Percentiles rank a stretch among this genome's conserved stretches.
Conservation (phyloP, 1,140 invertebrate species). For the Dryas iulia region DNA sequence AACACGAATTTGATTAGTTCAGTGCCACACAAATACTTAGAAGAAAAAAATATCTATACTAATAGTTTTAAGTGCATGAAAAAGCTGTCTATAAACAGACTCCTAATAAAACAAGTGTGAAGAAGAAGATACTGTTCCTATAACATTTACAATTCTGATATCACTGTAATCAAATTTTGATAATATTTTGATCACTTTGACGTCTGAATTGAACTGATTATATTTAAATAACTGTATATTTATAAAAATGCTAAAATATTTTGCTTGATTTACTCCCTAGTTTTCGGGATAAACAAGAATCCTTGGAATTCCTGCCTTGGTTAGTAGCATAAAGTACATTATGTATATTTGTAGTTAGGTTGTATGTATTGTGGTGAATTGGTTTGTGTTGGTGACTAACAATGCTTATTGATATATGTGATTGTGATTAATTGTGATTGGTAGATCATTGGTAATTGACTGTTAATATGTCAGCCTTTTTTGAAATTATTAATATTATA, state of each 20-base stretch:
- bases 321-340: conserved; percentile 82
- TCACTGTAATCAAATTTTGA: background rate
- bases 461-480: background rate
- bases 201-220: too few species aligned
- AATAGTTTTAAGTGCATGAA: conserved; percentile 15
- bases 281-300: conserved; percentile 87
- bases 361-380: conserved; percentile 31
- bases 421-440: background rate
- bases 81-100: background rate
- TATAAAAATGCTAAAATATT: conserved; percentile 50
- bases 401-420: background rate
- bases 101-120: background rate
- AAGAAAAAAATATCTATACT: background rate
- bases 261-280: conserved; percentile 80
- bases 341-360: conserved; percentile 53
- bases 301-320: conserved; percentile 87
- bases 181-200: conserved; percentile 17
- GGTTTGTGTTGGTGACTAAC: conserved; percentile 6
- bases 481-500: background rate
- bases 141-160: background rate
- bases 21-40: conserved; percentile 2
- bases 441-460: background rate
- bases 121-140: background rate
- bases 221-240: conserved; percentile 4
- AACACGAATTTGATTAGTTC: background rate